Conservation (phyloP, 2,888 invertebrate species). For the Melipona beecheii region DNA sequence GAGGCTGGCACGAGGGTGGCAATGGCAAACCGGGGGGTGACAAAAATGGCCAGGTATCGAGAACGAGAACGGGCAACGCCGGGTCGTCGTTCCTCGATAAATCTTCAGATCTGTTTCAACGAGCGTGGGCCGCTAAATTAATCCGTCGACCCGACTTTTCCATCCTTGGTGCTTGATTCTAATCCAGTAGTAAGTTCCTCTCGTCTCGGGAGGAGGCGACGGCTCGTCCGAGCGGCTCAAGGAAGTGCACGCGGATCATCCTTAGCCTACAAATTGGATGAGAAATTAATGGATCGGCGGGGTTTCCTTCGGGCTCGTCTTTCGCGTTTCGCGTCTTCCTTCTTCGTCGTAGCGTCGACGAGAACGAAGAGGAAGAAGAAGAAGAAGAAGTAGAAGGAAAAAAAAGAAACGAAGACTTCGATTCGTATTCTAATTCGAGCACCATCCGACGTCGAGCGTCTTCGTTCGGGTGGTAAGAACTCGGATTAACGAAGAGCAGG, state of each 20-base stretch:
- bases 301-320: conserved; percentile 27
- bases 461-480: not conserved
- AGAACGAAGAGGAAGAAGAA: not conserved
- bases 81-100: conserved; percentile 69
- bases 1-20: not conserved
- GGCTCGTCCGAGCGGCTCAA: conserved; percentile 18
- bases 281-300: conserved; percentile 68
- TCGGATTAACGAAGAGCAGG: not conserved
- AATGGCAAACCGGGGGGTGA: conserved; percentile 8
- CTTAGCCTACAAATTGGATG: conserved; percentile 64
- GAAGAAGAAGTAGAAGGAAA: no score
- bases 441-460: not conserved
- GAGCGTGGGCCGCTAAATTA: conserved; percentile 68
- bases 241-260: conserved; percentile 44
- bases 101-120: conserved; percentile 72
- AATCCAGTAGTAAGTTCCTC: conserved; percentile 66
- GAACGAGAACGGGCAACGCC: not conserved
- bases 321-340: conserved; percentile 5
- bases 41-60: conserved; percentile 29
- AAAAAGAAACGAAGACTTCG: not conserved
- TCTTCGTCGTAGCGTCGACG: not conserved
- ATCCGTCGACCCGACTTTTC: conserved; percentile 71
- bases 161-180: conserved; percentile 71
- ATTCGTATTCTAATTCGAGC: conserved; percentile 1
- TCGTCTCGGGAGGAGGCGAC: conserved; percentile 38